These are phyloP conservation scores for Chaetodon trifascialis DNA, from an alignment of 2,113 vertebrate species.

Conservation along the genomic window DNA sequence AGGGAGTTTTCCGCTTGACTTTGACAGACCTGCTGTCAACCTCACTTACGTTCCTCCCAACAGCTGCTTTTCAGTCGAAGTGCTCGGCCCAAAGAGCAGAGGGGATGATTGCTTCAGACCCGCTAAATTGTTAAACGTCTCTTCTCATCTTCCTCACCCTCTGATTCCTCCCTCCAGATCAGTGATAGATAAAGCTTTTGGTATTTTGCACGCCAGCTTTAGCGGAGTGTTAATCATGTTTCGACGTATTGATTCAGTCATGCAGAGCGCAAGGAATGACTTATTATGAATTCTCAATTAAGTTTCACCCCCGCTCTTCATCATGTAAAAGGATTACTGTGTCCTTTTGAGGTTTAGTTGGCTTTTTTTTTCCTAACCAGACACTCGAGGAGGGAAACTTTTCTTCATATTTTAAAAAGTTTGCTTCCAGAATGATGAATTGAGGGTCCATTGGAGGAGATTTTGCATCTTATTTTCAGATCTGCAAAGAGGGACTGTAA, in stretches of 20 bases:
- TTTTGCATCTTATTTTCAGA: background rate
- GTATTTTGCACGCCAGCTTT: slow-evolving; percentile 34
- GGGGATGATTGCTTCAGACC: slow-evolving; percentile 35
- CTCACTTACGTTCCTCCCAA: background rate
- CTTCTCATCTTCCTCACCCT: slow-evolving; percentile 22
- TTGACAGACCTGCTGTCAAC: slow-evolving; percentile 15
- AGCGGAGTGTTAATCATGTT: slow-evolving; percentile 39
- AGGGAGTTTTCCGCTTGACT: slow-evolving; percentile 21
- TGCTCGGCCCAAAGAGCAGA: slow-evolving; percentile 5
- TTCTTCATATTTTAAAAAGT: background rate
- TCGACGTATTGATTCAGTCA: slow-evolving; percentile 31
- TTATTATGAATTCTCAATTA: slow-evolving; percentile 28
- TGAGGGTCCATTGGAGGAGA: background rate
- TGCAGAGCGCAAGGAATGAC: background rate
- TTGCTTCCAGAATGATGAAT: background rate
- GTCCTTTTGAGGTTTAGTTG: background rate
- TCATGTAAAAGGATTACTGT: slow-evolving; percentile 7
- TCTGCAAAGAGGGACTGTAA: background rate
- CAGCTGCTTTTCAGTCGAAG: slow-evolving; percentile 9
- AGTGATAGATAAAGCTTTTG: slow-evolving; percentile 21
- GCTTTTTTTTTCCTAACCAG: background rate
- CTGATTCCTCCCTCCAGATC: slow-evolving; percentile 11
- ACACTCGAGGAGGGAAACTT: background rate
- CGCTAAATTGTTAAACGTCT: slow-evolving; percentile 34
- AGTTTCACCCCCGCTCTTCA: background rate